phyloP scores from a whole-genome alignment of 2,797 vertebrate genomes.

The Typhlichthys subterraneus region DNA sequence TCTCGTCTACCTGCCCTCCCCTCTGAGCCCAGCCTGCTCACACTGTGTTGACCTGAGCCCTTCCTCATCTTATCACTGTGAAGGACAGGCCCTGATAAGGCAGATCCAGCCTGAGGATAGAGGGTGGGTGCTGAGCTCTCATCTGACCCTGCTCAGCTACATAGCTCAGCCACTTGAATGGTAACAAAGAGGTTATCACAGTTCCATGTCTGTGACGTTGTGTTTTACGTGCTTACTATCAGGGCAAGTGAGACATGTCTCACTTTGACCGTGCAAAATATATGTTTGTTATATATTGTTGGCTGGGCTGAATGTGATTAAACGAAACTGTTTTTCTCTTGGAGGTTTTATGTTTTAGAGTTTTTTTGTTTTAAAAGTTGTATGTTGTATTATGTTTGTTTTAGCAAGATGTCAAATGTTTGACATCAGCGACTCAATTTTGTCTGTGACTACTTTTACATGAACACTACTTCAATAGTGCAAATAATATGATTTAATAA shows the following conservation, averaged over 20 bases:
- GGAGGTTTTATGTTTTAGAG: neutral
- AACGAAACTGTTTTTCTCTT: too few relatives aligned
- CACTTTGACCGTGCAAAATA: conserved; percentile 10
- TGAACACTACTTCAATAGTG: too few relatives aligned
- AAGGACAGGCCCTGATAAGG: conserved; percentile 67
- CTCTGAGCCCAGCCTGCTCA: conserved; percentile 67
- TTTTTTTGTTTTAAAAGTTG: neutral
- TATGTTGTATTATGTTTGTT: too few relatives aligned
- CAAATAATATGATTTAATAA: neutral
- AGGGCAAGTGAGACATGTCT: conserved; percentile 27
- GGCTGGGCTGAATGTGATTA: neutral
- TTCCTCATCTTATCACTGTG: conserved; percentile 79
- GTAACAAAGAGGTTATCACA: conserved; percentile 61
- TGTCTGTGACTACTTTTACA: too few relatives aligned
- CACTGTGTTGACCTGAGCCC: conserved; percentile 73
- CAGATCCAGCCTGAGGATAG: conserved; percentile 63
- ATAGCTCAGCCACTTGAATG: conserved; percentile 61
- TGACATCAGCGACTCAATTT: too few relatives aligned
- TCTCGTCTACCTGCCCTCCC: conserved; percentile 68
- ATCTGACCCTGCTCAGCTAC: conserved; percentile 61
- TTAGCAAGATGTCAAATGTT: too few relatives aligned
- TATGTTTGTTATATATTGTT: conserved; percentile 12
- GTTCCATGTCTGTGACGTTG: conserved; percentile 30
- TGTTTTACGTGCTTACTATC: conserved; percentile 37
- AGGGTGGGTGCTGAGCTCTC: conserved; percentile 64